These are phyloP conservation scores for Orientallactaga sibirica DNA, from an alignment of 2,797 vertebrate species.

Conservation along the genomic window DNA sequence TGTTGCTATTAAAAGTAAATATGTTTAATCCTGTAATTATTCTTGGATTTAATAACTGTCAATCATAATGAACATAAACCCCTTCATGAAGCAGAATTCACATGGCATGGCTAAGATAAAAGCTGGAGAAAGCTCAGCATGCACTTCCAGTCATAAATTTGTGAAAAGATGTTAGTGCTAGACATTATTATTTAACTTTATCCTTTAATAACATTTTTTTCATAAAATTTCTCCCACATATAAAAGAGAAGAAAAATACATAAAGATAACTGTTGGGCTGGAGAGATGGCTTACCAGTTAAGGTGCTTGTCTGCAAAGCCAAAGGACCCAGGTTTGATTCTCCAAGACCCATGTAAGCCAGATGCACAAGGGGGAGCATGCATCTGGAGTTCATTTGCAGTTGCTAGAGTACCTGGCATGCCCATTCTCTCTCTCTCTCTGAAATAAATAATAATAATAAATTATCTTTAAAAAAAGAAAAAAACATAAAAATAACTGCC, in stretches of 20 bases:
- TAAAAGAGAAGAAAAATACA: neutral
- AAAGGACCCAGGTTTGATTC: no score
- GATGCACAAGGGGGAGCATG: no score
- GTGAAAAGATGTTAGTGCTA: neutral
- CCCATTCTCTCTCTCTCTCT: no score
- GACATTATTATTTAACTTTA: neutral
- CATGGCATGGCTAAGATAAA: slow-evolving; percentile 32
- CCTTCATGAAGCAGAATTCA: slow-evolving; percentile 51
- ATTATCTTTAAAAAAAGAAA: no score
- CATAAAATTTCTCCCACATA: neutral
- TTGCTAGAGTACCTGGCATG: no score
- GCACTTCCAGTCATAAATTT: slow-evolving; percentile 23
- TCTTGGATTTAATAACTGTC: slow-evolving; percentile 79
- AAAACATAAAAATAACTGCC: no score
- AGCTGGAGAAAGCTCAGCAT: neutral
- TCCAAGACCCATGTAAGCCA: no score
- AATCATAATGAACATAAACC: slow-evolving; percentile 78
- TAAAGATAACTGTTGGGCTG: neutral
- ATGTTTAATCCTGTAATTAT: slow-evolving; percentile 71
- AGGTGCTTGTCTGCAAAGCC: no score
- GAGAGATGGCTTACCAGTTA: no score
- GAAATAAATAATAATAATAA: no score
- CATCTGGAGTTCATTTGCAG: no score
- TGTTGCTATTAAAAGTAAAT: neutral
- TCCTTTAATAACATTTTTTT: neutral